Conservation (phyloP, 64 coral and sea anemone species). For the Pocillopora damicornis region DNA sequence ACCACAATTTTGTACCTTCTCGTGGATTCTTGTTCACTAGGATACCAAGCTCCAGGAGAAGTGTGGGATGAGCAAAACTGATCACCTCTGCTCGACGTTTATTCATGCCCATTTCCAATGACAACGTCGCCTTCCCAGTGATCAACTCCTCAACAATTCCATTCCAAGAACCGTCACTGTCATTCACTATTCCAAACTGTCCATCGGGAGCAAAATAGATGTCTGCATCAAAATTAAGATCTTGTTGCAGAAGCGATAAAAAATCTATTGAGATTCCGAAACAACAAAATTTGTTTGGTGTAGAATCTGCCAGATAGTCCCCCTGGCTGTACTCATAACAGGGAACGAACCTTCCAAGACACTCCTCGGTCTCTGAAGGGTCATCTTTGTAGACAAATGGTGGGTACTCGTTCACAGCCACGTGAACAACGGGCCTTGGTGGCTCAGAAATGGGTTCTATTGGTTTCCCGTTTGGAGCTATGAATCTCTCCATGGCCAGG, state of each 20-base stretch:
- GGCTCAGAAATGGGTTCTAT: background rate
- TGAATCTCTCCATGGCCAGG: constrained; percentile 36
- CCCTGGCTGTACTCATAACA: background rate
- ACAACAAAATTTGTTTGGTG: constrained; percentile 15
- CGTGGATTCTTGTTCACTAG: background rate
- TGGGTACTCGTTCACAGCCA: constrained; percentile 7
- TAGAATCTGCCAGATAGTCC: background rate
- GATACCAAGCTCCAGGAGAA: constrained; percentile 23
- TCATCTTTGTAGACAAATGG: constrained; percentile 1
- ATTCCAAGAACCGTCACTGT: constrained; percentile 5
- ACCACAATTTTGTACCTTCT: background rate
- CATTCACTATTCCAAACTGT: background rate
- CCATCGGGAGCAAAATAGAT: constrained; percentile 43
- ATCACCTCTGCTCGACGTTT: background rate
- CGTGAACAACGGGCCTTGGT: constrained; percentile 7
- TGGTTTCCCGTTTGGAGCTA: background rate
- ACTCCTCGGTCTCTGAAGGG: background rate
- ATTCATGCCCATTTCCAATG: constrained; percentile 21
- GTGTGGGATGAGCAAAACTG: constrained; percentile 30
- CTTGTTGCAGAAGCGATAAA: constrained; percentile 23
- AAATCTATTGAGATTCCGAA: constrained; percentile 26
- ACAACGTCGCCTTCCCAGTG: background rate
- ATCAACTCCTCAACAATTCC: constrained; percentile 25
- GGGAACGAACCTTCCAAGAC: background rate
- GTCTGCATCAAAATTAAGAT: constrained; percentile 26